Conservation (phyloP, 2,113 vertebrate species). For the Trichomycterus rosablanca region DNA sequence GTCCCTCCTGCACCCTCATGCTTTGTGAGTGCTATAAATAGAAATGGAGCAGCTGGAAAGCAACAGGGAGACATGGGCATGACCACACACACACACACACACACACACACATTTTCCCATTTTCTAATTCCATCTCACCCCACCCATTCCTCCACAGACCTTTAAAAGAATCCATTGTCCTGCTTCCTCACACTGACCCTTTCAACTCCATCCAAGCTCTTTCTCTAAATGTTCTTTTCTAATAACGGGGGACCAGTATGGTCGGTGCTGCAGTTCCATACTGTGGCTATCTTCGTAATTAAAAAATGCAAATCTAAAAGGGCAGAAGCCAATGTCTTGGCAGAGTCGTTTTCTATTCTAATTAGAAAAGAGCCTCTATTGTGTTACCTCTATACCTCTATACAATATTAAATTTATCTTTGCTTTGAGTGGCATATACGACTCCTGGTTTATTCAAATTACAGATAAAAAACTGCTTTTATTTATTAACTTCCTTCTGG, state of each 20-base stretch:
- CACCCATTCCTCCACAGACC: constrained; percentile 8
- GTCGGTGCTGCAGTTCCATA: not conserved
- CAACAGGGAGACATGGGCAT: constrained; percentile 44
- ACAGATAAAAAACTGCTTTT: constrained; percentile 40
- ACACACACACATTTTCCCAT: constrained; percentile 39
- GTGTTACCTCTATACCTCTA: constrained; percentile 21
- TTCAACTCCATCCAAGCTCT: not conserved
- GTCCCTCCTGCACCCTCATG: constrained; percentile 35
- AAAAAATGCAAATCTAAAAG: constrained; percentile 12
- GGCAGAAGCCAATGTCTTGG: constrained; percentile 24
- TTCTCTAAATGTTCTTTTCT: constrained; percentile 1
- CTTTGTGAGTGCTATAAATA: constrained; percentile 68
- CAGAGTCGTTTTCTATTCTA: not conserved
- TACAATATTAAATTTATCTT: constrained; percentile 31
- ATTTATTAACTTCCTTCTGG: constrained; percentile 59
- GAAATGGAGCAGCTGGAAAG: constrained; percentile 71
- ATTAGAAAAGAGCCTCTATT: constrained; percentile 18
- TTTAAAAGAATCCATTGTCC: constrained; percentile 26
- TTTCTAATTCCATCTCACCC: constrained; percentile 52
- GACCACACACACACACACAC: constrained; percentile 44
- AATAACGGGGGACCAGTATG: too few species aligned
- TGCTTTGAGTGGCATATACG: not conserved
- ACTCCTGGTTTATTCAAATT: constrained; percentile 59
- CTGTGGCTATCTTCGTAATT: not conserved
- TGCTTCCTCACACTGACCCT: constrained; percentile 34